phyloP scores from a whole-genome alignment of 2,888 invertebrate species.

The Drosophila imparisetae region DNA sequence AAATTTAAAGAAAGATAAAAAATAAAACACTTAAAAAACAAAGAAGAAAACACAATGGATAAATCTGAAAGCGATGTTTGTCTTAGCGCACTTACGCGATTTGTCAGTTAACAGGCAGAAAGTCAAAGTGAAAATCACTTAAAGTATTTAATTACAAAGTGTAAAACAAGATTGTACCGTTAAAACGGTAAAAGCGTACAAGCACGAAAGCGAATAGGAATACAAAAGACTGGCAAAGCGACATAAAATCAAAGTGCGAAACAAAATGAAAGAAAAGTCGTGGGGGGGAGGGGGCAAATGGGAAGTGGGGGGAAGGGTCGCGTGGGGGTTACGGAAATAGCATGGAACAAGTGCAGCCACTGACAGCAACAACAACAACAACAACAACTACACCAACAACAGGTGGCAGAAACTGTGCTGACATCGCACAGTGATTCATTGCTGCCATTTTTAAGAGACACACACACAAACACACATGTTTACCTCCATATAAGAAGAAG shows the following conservation, averaged over 20 bases:
- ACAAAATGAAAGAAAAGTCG: slow-evolving; percentile 46
- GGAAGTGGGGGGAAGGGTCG: background rate
- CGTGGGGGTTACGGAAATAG: slow-evolving; percentile 35
- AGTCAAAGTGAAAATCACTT: slow-evolving; percentile 66
- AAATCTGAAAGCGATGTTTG: slow-evolving; percentile 23
- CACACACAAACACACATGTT: background rate
- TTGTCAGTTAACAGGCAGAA: slow-evolving; percentile 53
- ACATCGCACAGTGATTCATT: slow-evolving; percentile 34
- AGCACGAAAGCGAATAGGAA: slow-evolving; percentile 18
- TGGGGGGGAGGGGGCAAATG: background rate
- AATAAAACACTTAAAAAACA: slow-evolving; percentile 5
- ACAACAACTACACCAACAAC: slow-evolving; percentile 51
- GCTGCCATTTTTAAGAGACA: background rate
- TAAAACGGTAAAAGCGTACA: slow-evolving; percentile 5
- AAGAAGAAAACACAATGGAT: background rate
- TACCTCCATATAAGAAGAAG: background rate
- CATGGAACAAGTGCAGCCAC: slow-evolving; percentile 38
- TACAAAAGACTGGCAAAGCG: slow-evolving; percentile 46
- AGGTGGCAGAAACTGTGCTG: slow-evolving; percentile 52
- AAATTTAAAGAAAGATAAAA: background rate
- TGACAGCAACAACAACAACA: slow-evolving; percentile 20
- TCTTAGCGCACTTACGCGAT: slow-evolving; percentile 41
- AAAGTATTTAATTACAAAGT: slow-evolving; percentile 73
- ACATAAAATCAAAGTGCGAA: slow-evolving; percentile 67
- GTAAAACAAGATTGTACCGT: slow-evolving; percentile 44